Conservation (phyloP, 2,888 invertebrate species). For the Agrochola lota region DNA sequence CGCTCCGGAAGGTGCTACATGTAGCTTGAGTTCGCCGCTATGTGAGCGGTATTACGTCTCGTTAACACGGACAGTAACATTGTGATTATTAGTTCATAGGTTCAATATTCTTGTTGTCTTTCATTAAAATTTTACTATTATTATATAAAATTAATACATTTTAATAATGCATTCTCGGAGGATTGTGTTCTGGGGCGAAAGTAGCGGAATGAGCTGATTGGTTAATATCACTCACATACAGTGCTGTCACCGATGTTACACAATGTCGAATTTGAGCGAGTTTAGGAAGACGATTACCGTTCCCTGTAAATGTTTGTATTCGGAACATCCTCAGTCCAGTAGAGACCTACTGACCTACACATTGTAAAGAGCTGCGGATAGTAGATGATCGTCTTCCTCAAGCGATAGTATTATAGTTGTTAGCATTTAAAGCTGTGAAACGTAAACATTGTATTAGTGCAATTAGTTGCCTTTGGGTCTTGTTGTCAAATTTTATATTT, state of each 20-base stretch:
- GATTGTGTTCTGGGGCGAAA: conserved; percentile 16
- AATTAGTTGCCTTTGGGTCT: conserved; percentile 80
- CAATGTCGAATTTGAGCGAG: neutral
- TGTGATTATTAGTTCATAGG: conserved; percentile 64
- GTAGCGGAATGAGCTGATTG: conserved; percentile 2
- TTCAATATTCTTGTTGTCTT: conserved; percentile 64
- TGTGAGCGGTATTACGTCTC: conserved; percentile 29
- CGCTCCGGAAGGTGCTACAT: conserved; percentile 73
- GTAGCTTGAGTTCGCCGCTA: conserved; percentile 57
- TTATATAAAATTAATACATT: conserved; percentile 33
- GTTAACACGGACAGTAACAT: conserved; percentile 30
- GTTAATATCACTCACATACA: conserved; percentile 15
- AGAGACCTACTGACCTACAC: conserved; percentile 2
- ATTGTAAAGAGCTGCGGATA: neutral
- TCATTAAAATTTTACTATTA: conserved; percentile 61
- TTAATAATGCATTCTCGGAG: conserved; percentile 31
- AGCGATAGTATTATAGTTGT: conserved; percentile 71
- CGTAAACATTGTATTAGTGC: conserved; percentile 79
- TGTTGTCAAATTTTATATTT: conserved; percentile 76
- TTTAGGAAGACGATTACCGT: conserved; percentile 47
- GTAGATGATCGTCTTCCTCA: conserved; percentile 66
- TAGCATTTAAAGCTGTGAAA: conserved; percentile 75
- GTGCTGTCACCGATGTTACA: neutral
- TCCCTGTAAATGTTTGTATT: neutral
- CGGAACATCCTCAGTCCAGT: neutral